Evolutionary conservation across 2,797 vertebrate genomes (phyloP), one percentile per base, ranked within the genome.

Genomic region (Eurystomus glaucurus): DNA sequence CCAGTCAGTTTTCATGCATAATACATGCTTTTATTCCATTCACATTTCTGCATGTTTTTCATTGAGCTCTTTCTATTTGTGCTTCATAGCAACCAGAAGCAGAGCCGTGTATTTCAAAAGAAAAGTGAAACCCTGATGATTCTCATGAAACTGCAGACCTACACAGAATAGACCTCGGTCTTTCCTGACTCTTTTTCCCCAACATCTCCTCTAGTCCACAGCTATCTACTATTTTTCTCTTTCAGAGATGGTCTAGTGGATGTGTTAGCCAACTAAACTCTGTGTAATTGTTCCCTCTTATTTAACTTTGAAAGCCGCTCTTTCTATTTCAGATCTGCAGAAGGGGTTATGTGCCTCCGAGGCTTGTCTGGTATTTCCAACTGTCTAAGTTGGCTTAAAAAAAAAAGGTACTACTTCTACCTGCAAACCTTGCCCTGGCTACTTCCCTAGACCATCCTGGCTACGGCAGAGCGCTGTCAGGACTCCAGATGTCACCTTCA

Each of bases 321-420:
- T 84, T 94, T 93, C 52, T 93, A 1, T 82, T 92, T 87, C 80
- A 91, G 69, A 79, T 81, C 70, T 85, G 74, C 87, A 91, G 76
- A 88, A 88, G 72, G 46, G 33, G 18, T 64, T 89, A 22, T 80
- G 43, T 74, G 48, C 48, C 82, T 90, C 84, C 64, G 21, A 85
- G 91, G 41, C 31, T 93, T 90, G n/a, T 74, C 68, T 93, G 70
- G 0, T 82, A 83, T 77, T 93, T 80, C 60, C 76, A 60, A 3
- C 45, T 60, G 13, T 83, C 1, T 80, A 58, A 70, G 5, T 37
- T 88, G 33, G 17, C 69, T 91, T 83, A 90, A 85, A 62, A 83
- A 82, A 82, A 85, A 58, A 87, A 91, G 48, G 14, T 33, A 17
- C 18, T 87, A 14, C 72, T 86, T 68, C 48, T 76, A 17, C 81